Conservation (phyloP, 2,113 vertebrate species). For the Eidolon helvum region DNA sequence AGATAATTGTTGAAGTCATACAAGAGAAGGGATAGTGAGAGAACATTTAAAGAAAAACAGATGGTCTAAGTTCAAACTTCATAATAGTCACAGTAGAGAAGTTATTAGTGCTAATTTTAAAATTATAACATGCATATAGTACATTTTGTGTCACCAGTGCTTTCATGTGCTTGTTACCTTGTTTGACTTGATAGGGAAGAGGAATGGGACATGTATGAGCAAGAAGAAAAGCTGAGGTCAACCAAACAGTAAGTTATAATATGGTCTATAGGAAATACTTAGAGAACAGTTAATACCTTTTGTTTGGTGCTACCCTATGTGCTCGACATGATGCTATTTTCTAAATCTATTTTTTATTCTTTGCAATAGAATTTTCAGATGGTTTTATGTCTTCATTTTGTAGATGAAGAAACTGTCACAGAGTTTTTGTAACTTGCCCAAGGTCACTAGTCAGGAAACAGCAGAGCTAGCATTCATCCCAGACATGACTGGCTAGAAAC, state of each 20-base stretch:
- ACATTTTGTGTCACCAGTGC: neutral
- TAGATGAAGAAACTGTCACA: neutral
- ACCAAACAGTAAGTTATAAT: neutral
- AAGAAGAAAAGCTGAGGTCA: neutral
- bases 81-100: neutral
- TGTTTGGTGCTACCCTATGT: neutral
- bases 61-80: constrained; percentile 46
- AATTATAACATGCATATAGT: neutral
- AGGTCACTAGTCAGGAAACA: neutral
- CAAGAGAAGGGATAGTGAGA: constrained; percentile 25
- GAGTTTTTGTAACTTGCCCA: neutral
- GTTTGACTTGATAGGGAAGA: neutral
- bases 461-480: neutral
- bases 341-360: neutral
- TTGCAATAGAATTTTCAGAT: neutral
- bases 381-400: neutral
- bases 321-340: neutral
- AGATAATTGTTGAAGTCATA: constrained; percentile 66
- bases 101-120: neutral
- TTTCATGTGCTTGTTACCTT: neutral
- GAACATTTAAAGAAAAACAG: constrained; percentile 75
- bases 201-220: neutral
- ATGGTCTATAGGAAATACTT: neutral
- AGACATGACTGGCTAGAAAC: neutral
- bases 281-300: neutral